Evolutionary conservation across 1,140 invertebrate species (phyloP).

Genomic region (Aphelenchoides avenae): DNA sequence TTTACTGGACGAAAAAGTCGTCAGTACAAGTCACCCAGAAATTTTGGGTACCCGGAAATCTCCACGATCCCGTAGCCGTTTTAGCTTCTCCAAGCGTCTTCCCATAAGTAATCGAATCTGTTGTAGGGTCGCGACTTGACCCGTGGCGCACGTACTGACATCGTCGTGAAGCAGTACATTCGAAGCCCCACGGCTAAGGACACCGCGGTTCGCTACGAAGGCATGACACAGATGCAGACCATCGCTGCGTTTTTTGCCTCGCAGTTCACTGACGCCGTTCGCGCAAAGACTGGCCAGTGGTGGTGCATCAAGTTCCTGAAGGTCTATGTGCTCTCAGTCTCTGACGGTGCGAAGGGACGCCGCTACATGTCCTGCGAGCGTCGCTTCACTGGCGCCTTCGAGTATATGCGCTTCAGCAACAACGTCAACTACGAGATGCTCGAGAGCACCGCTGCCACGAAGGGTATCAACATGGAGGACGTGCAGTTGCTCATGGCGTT

Average conservation of each 20-base stretch:
- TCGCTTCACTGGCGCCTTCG: background rate
- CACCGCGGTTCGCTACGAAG: conserved; percentile 16
- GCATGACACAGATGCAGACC: conserved; percentile 21
- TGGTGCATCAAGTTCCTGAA: conserved; percentile 18
- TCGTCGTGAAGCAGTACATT: conserved; percentile 23
- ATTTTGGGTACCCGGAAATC: background rate
- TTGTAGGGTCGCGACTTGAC: no score
- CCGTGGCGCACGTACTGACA: no score
- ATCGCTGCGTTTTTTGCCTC: conserved; percentile 20
- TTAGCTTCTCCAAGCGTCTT: no score
- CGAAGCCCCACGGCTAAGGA: conserved; percentile 1
- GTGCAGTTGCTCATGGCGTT: background rate
- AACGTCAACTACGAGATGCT: background rate
- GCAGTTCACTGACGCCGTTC: conserved; percentile 8
- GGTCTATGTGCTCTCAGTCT: conserved; percentile 15
- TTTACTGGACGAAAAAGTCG: no score
- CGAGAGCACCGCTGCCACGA: background rate
- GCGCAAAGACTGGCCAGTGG: background rate
- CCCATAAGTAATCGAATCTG: no score
- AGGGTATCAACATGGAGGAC: background rate
- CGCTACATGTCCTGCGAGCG: conserved; percentile 5
- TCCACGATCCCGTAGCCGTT: no score
- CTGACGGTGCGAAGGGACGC: background rate
- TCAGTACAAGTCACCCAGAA: conserved; percentile 1
- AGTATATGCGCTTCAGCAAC: conserved; percentile 4